Conservation (phyloP, 37 sponge, comb jelly and placozoan genomes). For the Diacarnus erythraeanus region DNA sequence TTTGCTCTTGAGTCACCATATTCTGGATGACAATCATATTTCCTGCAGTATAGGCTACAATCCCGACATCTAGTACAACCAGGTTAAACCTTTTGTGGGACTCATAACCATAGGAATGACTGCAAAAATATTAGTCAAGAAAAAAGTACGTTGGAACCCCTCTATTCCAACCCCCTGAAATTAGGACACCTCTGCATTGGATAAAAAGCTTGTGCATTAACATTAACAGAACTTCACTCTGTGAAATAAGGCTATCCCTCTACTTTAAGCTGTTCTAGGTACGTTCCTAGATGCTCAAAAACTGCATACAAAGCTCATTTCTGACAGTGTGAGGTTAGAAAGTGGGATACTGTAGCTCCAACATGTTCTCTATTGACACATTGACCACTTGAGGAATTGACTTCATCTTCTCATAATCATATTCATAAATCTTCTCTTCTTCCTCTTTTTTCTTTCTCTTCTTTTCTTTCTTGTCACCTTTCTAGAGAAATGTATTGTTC, state of each 20-base stretch:
- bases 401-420: slow-evolving; percentile 43
- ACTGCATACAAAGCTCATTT: neutral
- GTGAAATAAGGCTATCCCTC: no score
- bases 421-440: slow-evolving; percentile 19
- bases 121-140: neutral
- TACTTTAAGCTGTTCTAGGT: no score
- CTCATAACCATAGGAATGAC: slow-evolving; percentile 97
- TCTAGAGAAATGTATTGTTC: neutral
- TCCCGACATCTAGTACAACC: slow-evolving; percentile 66
- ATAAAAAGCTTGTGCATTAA: no score
- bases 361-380: slow-evolving; percentile 9
- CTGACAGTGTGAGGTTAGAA: neutral
- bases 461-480: neutral
- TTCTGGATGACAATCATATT: slow-evolving; percentile 85
- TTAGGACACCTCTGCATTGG: neutral
- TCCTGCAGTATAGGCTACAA: slow-evolving; percentile 86
- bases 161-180: neutral
- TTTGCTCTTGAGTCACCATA: slow-evolving; percentile 63
- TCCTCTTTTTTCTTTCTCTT: slow-evolving; percentile 12
- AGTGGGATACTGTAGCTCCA: slow-evolving; percentile 59
- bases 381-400: slow-evolving; percentile 57
- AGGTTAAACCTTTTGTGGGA: slow-evolving; percentile 90
- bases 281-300: slow-evolving; percentile 2
- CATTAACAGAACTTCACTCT: no score
- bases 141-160: neutral